These are phyloP conservation scores for Crematogaster levior DNA, from an alignment of 2,888 invertebrate genomes.

Conservation along the genomic window DNA sequence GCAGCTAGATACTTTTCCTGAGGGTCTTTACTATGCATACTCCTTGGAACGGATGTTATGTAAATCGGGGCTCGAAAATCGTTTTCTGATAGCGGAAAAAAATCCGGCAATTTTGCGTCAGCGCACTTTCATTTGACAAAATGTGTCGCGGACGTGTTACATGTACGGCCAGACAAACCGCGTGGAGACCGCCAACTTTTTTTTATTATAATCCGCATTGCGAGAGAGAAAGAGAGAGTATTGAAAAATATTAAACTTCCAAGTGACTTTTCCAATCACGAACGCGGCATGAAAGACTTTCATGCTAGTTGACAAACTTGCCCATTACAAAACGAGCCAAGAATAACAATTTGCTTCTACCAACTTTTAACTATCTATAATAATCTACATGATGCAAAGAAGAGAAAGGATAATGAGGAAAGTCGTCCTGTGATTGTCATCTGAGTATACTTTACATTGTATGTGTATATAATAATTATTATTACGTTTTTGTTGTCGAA, in stretches of 20 bases:
- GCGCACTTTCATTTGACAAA: conserved; percentile 6
- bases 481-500: not conserved
- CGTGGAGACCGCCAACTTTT: not conserved
- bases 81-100: conserved; percentile 53
- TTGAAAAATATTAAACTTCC: conserved; percentile 25
- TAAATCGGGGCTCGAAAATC: conserved; percentile 49
- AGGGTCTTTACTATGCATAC: conserved; percentile 54
- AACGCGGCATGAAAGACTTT: not conserved
- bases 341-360: conserved; percentile 14
- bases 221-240: not conserved
- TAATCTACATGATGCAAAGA: not conserved
- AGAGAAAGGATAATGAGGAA: not conserved
- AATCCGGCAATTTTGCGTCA: conserved; percentile 31
- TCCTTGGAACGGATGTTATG: conserved; percentile 50
- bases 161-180: not conserved
- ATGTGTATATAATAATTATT: not conserved
- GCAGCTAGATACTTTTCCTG: conserved; percentile 57
- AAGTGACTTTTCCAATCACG: conserved; percentile 1
- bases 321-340: not conserved
- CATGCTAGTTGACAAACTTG: conserved; percentile 22
- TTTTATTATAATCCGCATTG: conserved; percentile 15
- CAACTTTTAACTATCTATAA: not conserved
- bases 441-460: not conserved
- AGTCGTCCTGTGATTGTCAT: no score
- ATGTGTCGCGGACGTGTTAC: conserved; percentile 44